Evolutionary conservation across 2,113 vertebrate genomes (phyloP).

Genomic region (Mungos mungo): DNA sequence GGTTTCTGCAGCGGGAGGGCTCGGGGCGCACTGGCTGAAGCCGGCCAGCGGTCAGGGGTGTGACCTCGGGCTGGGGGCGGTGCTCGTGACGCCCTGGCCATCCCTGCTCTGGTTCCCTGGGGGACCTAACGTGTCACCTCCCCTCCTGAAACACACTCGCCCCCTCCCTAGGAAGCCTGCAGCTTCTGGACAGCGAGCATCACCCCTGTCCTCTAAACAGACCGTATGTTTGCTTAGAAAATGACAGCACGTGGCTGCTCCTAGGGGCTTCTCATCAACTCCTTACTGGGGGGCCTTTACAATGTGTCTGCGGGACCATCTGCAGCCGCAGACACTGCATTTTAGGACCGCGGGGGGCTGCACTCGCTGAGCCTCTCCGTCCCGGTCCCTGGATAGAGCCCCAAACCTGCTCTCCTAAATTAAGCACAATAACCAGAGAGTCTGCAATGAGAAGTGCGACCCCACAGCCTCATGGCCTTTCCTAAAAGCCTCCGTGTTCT

Average conservation of each 20-base stretch:
- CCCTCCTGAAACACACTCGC: neutral
- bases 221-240: neutral
- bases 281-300: rapidly evolving
- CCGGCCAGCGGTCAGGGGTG: neutral
- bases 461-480: neutral
- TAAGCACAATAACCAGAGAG: neutral
- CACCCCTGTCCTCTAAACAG: neutral
- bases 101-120: neutral
- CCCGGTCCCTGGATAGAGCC: neutral
- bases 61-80: neutral
- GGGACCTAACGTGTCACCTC: neutral
- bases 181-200: rapidly evolving
- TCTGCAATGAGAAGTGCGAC: neutral
- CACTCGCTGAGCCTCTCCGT: neutral
- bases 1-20: neutral
- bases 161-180: neutral
- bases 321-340: neutral
- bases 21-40: rapidly evolving
- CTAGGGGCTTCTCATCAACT: neutral
- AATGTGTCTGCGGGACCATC: neutral
- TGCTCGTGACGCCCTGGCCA: neutral
- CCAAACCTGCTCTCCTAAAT: neutral
- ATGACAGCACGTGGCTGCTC: neutral
- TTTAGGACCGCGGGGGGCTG: neutral
- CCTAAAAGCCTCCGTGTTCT: neutral